Evolutionary conservation across 2,797 vertebrate species (phyloP), one percentile per base, ranked within the genome.

Genomic region (Percopsis omiscomaycus): DNA sequence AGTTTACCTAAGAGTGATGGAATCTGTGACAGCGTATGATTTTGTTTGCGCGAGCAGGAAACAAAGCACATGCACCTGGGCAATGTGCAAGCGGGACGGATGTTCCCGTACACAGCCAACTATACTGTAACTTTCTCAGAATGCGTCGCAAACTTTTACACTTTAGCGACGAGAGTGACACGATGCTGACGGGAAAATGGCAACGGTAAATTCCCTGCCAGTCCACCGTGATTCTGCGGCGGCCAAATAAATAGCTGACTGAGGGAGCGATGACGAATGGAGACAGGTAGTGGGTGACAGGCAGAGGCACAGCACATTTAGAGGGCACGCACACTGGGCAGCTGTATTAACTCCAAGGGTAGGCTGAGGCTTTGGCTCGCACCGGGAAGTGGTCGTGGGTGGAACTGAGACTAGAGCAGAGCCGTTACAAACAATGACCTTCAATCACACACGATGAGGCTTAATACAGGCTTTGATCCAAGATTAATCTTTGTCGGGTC

Each of bases 261-360:
- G 56, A 89, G 82, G 84, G 88, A 84, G 44, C 69, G 84, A 90
- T 87, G 76, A 86, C 62, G 66, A 55, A 68, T 27, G 66, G 65
- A 53, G 61, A 68, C 71, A 13, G 68, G 13, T 62, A 9, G 61
- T 45, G 55, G 61, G 46, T 54, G 46, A 55, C 9, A 30, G 68
- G 66, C 15, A 14, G 59, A 42, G 47, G 59, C 63, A 29, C 4
- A 15, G 53, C 30, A 49, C 29, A 64, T 66, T 67, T 67, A 66
- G 64, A 67, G 61, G 30, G 42, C 42, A 47, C 3, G 51, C 42
- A 68, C 64, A 53, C n/a, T 1, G 29, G 61, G 65, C 49, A 58
- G 53, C 55, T 79, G 37, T 14, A 53, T 64, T 46, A 63, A 54
- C 58, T 63, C 48, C 45, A 37, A 57, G 15, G 30, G 32, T 51